Conservation (phyloP, 35 echinoderm and acorn worm genomes). For the Apostichopus californicus region DNA sequence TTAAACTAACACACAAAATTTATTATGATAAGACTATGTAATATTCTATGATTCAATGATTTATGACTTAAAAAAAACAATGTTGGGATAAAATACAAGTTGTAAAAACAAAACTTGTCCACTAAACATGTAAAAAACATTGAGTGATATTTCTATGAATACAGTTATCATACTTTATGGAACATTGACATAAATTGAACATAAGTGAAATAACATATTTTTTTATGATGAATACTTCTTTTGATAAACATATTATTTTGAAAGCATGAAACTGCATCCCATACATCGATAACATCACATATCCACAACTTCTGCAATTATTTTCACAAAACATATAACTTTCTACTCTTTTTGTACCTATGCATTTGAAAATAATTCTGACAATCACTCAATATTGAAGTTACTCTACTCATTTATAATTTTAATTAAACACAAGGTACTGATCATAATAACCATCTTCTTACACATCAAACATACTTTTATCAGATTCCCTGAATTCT, state of each 20-base stretch:
- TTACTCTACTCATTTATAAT: not conserved
- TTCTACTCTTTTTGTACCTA: not conserved
- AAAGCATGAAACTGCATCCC: not conserved
- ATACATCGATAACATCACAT: not conserved
- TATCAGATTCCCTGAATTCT: not conserved
- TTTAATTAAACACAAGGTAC: not conserved
- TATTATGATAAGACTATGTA: too few species aligned
- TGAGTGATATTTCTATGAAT: not conserved
- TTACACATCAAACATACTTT: not conserved
- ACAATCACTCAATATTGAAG: not conserved
- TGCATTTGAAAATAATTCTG: not conserved
- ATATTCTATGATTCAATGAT: too few species aligned
- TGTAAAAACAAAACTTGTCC: not conserved
- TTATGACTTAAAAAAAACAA: too few species aligned
- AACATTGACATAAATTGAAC: not conserved
- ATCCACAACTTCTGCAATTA: not conserved
- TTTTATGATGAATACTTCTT: not conserved
- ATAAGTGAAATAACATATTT: not conserved
- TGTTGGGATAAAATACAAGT: too few species aligned
- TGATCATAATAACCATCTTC: not conserved
- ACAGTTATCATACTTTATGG: not conserved
- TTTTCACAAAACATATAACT: not conserved
- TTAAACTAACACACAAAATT: not conserved
- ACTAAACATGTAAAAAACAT: not conserved
- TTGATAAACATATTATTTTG: not conserved